phyloP scores from a whole-genome alignment of 2,113 vertebrate genomes.

The Polyodon spathula region DNA sequence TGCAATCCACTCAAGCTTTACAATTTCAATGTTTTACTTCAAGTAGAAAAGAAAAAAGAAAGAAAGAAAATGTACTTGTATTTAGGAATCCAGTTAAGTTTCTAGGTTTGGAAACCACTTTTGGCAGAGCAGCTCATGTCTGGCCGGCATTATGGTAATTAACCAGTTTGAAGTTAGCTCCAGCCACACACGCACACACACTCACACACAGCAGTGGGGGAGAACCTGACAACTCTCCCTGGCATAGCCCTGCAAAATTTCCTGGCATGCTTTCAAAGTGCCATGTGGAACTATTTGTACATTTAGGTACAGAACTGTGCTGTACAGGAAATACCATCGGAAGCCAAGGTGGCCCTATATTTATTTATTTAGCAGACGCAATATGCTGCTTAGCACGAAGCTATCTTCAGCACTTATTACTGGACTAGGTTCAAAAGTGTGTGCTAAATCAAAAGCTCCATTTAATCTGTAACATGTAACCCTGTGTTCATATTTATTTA shows the following conservation, averaged over 20 bases:
- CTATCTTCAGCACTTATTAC: conserved; percentile 22
- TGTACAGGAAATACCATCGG: conserved; percentile 46
- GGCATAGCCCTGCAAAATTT: conserved; percentile 49
- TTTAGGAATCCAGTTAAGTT: conserved; percentile 26
- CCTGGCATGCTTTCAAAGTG: conserved; percentile 38
- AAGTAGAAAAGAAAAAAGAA: background rate
- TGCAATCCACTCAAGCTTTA: too few relatives aligned
- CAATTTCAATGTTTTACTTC: background rate
- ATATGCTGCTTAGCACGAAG: conserved; percentile 31
- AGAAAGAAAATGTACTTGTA: conserved; percentile 13
- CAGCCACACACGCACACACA: conserved; percentile 39
- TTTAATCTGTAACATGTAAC: background rate
- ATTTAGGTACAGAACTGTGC: conserved; percentile 40
- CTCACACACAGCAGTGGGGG: conserved; percentile 34
- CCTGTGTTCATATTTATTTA: background rate
- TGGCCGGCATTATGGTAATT: conserved; percentile 60
- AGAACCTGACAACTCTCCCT: conserved; percentile 60
- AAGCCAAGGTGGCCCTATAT: conserved; percentile 33
- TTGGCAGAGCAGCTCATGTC: conserved; percentile 52
- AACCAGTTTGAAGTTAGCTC: conserved; percentile 65
- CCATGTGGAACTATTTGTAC: conserved; percentile 38
- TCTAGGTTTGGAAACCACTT: conserved; percentile 33
- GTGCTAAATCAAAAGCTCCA: background rate
- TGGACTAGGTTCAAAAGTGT: conserved; percentile 39
- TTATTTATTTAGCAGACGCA: too few relatives aligned